Evolutionary conservation across 2,113 vertebrate genomes (phyloP).

Genomic region (Semnornis frantzii): DNA sequence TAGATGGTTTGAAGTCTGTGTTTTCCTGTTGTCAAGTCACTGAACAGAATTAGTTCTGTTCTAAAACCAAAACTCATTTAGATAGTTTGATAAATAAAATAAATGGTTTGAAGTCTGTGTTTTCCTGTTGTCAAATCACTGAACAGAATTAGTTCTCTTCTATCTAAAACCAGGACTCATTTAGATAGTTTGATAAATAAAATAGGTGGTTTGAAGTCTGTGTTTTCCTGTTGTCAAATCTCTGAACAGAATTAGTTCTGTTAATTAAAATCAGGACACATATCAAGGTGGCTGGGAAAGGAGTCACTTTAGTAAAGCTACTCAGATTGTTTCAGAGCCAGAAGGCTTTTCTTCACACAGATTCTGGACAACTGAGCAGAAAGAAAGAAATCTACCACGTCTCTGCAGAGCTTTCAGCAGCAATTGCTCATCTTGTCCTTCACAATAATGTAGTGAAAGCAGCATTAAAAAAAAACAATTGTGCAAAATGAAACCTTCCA

Average conservation of each 20-base stretch:
- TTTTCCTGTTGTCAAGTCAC: too few species aligned
- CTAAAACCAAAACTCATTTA: background rate
- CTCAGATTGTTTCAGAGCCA: background rate
- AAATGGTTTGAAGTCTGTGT: too few species aligned
- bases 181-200: background rate
- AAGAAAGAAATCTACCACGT: background rate
- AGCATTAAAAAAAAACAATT: background rate
- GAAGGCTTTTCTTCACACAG: background rate
- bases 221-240: background rate
- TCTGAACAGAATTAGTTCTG: too few species aligned
- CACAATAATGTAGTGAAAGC: background rate
- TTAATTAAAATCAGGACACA: too few species aligned
- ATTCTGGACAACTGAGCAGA: background rate
- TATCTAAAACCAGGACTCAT: too few species aligned
- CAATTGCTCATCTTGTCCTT: background rate
- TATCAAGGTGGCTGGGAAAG: background rate
- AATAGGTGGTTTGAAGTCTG: rapidly evolving
- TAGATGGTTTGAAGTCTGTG: too few species aligned
- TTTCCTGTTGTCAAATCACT: too few species aligned
- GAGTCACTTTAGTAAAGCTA: background rate
- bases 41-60: too few species aligned
- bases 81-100: background rate
- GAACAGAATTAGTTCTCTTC: too few species aligned
- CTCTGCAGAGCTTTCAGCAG: background rate
- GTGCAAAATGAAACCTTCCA: background rate